phyloP scores from a whole-genome alignment of 1,140 invertebrate genomes.

The Solen grandis region DNA sequence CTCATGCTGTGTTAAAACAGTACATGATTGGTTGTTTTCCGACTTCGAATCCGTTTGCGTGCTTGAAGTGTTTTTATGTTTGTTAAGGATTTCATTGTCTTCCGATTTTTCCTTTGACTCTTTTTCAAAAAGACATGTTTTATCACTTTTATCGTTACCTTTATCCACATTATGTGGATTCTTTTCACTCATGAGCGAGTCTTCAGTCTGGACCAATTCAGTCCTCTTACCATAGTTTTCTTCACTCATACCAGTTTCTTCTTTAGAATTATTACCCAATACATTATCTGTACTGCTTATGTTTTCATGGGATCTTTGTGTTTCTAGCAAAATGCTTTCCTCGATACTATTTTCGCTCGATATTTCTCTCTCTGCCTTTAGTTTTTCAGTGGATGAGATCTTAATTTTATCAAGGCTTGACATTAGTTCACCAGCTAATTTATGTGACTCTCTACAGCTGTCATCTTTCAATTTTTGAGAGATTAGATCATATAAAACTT shows the following conservation, averaged over 20 bases:
- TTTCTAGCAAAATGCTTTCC: too few species aligned
- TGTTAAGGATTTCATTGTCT: background rate
- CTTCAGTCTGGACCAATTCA: background rate
- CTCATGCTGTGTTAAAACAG: too few species aligned
- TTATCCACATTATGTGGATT: background rate
- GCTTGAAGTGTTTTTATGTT: background rate
- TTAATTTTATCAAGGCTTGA: background rate
- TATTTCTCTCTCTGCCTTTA: background rate
- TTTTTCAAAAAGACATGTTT: background rate
- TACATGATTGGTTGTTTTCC: too few species aligned
- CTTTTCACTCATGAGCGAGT: background rate
- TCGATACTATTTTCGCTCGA: background rate
- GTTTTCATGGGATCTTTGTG: too few species aligned
- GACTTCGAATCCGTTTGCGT: too few species aligned
- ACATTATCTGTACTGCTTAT: background rate
- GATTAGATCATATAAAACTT: conserved; percentile 39
- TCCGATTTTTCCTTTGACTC: background rate
- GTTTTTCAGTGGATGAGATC: too few species aligned
- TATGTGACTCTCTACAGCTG: background rate
- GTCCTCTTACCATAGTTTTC: background rate
- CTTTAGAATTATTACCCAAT: background rate
- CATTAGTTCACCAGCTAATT: background rate
- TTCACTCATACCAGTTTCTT: background rate
- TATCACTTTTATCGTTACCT: background rate
- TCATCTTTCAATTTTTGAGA: conserved; percentile 24